phyloP scores from a whole-genome alignment of 2,888 invertebrate species.

The Eupithecia pulchellata region DNA sequence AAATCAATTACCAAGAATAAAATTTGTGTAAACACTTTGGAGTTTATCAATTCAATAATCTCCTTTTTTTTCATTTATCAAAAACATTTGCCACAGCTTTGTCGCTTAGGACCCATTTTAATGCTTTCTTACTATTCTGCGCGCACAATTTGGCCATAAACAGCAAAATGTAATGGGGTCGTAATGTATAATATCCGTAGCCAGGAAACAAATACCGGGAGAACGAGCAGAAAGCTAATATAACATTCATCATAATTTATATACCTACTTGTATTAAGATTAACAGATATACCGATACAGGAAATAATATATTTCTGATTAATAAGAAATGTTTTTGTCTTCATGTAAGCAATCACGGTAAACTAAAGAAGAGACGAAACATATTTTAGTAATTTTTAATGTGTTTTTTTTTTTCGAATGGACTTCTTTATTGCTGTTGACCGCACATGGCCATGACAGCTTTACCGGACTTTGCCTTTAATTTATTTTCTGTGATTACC shows the following conservation, averaged over 20 bases:
- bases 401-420: no score
- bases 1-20: not conserved
- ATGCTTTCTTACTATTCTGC: conserved; percentile 43
- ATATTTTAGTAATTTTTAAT: no score
- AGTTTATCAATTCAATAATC: not conserved
- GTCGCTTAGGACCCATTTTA: conserved; percentile 24
- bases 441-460: no score
- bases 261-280: conserved; percentile 35
- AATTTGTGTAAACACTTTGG: not conserved
- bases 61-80: conserved; percentile 6
- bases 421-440: no score
- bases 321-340: not conserved
- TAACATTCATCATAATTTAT: conserved; percentile 47
- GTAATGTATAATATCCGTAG: conserved; percentile 46
- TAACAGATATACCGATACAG: conserved; percentile 36
- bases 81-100: conserved; percentile 6
- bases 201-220: conserved; percentile 43
- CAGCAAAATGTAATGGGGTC: conserved; percentile 45
- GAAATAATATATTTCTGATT: conserved; percentile 28
- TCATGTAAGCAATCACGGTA: no score
- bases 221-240: conserved; percentile 43
- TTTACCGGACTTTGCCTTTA: no score
- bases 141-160: conserved; percentile 41
- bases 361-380: not conserved
- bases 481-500: not conserved